Evolutionary conservation across 2,888 invertebrate species (phyloP).

Genomic region (Tachina grossa): DNA sequence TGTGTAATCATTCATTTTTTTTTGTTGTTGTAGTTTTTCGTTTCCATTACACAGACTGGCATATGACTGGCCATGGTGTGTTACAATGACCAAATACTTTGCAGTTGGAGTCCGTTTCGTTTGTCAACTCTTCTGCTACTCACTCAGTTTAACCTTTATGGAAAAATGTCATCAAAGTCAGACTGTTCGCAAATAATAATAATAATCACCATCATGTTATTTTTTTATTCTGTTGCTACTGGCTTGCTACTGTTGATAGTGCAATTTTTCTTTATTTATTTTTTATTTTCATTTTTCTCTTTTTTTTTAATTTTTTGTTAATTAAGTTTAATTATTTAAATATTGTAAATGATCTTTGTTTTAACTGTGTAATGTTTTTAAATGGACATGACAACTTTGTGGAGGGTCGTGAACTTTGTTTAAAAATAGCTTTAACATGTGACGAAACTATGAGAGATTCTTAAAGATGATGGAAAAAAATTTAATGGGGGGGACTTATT

Average conservation of each 20-base stretch:
- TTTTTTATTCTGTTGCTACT: constrained; percentile 73
- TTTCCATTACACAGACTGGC: constrained; percentile 15
- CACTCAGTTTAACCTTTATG: constrained; percentile 45
- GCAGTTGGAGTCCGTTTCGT: constrained; percentile 15
- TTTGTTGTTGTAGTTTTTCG: neutral
- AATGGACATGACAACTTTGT: constrained; percentile 45
- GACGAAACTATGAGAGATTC: neutral
- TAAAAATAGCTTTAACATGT: constrained; percentile 23
- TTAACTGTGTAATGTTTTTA: constrained; percentile 25
- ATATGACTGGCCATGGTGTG: constrained; percentile 34
- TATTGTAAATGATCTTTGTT: constrained; percentile 70
- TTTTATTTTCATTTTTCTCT: neutral
- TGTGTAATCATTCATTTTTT: neutral
- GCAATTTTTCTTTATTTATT: constrained; percentile 37
- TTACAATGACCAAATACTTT: constrained; percentile 22
- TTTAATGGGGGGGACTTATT: neutral
- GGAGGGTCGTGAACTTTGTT: constrained; percentile 36
- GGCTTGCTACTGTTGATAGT: constrained; percentile 53
- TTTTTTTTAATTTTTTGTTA: constrained; percentile 66
- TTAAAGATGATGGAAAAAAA: neutral
- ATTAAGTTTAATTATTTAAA: constrained; percentile 78
- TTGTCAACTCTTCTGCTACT: constrained; percentile 4
- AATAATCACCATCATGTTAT: constrained; percentile 78
- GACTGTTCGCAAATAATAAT: constrained; percentile 78
- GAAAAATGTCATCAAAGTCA: constrained; percentile 77